Percentiles rank a stretch among this genome's conserved stretches.
These are phyloP conservation scores for Cathartes aura DNA, from an alignment of 2,113 vertebrate genomes.

Conservation along the genomic window DNA sequence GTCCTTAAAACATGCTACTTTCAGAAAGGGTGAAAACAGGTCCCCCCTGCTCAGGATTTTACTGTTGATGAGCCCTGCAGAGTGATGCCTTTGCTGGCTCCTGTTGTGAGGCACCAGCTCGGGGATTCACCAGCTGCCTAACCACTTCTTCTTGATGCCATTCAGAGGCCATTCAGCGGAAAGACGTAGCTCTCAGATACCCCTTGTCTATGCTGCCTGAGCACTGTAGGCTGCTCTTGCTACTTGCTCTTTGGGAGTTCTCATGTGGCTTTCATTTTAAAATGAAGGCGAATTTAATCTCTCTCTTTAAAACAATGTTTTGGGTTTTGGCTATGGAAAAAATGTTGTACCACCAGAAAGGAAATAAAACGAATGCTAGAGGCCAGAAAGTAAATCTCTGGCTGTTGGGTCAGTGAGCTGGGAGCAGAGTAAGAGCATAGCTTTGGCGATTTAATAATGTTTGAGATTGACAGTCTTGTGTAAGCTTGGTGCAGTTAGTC, in stretches of 20 bases:
- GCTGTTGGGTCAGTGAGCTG: not conserved
- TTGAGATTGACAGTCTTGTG: not conserved
- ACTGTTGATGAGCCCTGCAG: not conserved
- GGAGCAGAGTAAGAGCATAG: not conserved
- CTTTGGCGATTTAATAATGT: not conserved
- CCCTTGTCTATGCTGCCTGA: not conserved
- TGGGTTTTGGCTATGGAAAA: not conserved
- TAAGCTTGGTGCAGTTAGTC: not conserved
- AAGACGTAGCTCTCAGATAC: not conserved
- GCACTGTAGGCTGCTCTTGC: not conserved
- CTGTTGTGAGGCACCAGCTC: rapidly evolving
- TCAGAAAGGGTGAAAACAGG: not conserved
- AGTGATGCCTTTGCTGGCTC: not conserved
- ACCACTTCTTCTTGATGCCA: not conserved
- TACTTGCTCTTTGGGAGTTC: not conserved
- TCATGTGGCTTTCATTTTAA: not conserved
- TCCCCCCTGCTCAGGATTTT: not conserved
- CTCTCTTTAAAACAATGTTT: not conserved
- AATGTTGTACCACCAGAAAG: not conserved
- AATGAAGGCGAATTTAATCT: not conserved
- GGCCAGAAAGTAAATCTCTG: not conserved
- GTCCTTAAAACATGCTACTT: not conserved
- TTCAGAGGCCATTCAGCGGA: not conserved
- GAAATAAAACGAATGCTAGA: not conserved
- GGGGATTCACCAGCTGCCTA: rapidly evolving